phyloP scores from a whole-genome alignment of 2,888 invertebrate genomes.

The Cenopis cana region DNA sequence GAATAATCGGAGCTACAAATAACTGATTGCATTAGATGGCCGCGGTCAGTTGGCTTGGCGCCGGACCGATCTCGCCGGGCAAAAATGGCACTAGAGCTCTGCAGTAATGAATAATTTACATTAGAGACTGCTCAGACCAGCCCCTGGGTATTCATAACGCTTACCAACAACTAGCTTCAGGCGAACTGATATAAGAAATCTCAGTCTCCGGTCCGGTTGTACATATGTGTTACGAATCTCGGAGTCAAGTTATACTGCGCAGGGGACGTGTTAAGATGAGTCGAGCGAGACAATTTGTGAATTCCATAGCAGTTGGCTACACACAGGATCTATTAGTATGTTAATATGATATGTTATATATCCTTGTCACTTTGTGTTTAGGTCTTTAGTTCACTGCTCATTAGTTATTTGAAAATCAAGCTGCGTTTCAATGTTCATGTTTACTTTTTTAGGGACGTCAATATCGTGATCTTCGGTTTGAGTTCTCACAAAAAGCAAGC shows the following conservation, averaged over 20 bases:
- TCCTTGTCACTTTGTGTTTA: no score
- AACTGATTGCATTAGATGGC: conserved; percentile 61
- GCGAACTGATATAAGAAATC: background rate
- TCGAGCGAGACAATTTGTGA: background rate
- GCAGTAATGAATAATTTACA: conserved; percentile 22
- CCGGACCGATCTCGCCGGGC: conserved; percentile 56
- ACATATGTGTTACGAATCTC: no score
- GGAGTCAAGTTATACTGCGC: background rate
- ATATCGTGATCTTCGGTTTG: background rate
- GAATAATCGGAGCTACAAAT: conserved; percentile 57
- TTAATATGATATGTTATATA: no score
- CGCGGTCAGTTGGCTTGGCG: conserved; percentile 67
- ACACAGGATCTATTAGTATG: no score
- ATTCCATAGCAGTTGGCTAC: background rate
- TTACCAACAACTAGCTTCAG: background rate
- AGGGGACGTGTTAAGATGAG: background rate
- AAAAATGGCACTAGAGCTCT: conserved; percentile 50
- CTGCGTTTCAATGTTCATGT: no score
- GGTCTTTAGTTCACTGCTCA: conserved; percentile 1
- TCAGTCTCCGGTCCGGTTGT: background rate
- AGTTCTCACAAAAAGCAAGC: background rate
- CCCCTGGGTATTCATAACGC: background rate
- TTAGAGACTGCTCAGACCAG: conserved; percentile 14
- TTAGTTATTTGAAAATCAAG: no score
- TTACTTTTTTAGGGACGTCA: background rate